Evolutionary conservation across 2,888 invertebrate genomes (phyloP), one percentile per base, ranked within the genome.

Genomic region (Standfussiana lucernea): DNA sequence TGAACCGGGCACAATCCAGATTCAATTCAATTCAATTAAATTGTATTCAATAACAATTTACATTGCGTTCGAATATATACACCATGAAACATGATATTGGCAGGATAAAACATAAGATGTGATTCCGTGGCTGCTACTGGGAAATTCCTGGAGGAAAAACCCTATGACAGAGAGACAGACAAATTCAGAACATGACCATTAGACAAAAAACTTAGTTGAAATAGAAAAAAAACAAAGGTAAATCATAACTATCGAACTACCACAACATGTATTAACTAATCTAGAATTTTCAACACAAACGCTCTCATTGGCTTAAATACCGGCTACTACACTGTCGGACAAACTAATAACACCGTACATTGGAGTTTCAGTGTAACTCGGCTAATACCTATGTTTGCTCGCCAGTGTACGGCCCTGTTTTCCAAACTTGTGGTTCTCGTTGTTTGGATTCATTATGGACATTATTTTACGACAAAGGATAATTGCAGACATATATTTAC

Each of bases 361-460:
- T 74, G 21, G 42, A 80, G 80, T 77, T 80, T 50, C 59, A 69
- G 21, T 74, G 65, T 50, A 72, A 62, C 73, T 80, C 66, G 32
- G 59, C 56, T 71, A 75, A 84, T 75, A 73, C 79, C 73, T 77
- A 81, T 84, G 81, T 86, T 84, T 83, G 78, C 75, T 72, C 67
- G 78, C 28, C 78, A 79, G 72, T 81, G 75, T 86, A 76, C 69
- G 66, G 37, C 47, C 76, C 32, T 72, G 72, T 75, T 74, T 71
- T 65, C 65, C 50, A 68, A 80, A 86, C 72, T 83, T 71, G 59
- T 69, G 65, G 72, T 50, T 64, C 15, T 11, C 32, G 35, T 69
- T 83, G 65, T 75, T 83, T 67, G 45, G 53, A 66, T 62, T 69
- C 6, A 81, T 80, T 67, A 62, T 59, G 35, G 24, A 35, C 37